Evolutionary conservation across 2,797 vertebrate genomes (phyloP).

Genomic region (Phoebastria nigripes): DNA sequence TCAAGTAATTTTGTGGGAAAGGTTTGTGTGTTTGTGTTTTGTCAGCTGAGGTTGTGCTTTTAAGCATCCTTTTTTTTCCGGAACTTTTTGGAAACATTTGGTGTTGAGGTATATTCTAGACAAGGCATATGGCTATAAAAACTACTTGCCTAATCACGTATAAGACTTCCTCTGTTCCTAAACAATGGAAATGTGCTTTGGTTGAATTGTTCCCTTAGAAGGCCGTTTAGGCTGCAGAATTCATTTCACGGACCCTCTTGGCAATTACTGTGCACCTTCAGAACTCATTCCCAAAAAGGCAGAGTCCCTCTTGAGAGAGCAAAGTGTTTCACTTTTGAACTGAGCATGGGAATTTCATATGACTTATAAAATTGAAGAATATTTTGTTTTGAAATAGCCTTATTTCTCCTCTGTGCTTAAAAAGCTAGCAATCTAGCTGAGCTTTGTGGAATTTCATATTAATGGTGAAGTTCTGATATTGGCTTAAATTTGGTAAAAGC

Average conservation of each 20-base stretch:
- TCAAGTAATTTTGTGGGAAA: neutral
- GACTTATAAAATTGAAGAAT: neutral
- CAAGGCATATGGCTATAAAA: neutral
- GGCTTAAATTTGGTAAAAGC: neutral
- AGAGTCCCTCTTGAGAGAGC: neutral
- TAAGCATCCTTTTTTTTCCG: fast-evolving
- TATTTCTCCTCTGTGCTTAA: neutral
- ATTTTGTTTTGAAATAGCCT: neutral
- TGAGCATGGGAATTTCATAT: neutral
- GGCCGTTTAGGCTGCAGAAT: neutral
- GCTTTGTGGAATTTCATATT: neutral
- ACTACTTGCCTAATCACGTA: neutral
- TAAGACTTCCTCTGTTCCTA: neutral
- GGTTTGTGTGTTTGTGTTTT: neutral
- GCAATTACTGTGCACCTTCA: neutral
- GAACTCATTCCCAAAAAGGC: neutral
- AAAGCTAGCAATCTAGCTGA: neutral
- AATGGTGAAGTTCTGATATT: neutral
- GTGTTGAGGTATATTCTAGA: neutral
- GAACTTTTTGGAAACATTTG: neutral
- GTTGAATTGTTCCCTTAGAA: neutral
- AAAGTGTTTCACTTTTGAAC: neutral
- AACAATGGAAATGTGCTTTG: neutral
- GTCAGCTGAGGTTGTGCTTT: neutral
- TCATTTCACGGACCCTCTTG: fast-evolving